Conservation (phyloP, 2,113 vertebrate species). For the Camelus dromedarius region DNA sequence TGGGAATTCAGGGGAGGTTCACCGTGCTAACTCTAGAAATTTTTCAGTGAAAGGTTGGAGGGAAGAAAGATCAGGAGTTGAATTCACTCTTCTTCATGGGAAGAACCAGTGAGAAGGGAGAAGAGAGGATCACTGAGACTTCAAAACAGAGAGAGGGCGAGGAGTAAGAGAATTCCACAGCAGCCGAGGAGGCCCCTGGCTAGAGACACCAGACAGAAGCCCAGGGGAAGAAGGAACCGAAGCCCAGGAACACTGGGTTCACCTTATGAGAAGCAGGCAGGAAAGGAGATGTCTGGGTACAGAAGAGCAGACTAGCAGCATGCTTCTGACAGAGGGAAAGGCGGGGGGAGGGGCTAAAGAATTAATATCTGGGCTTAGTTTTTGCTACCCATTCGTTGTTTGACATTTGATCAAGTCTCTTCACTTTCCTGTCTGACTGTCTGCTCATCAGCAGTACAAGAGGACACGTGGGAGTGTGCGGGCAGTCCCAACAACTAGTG, state of each 20-base stretch:
- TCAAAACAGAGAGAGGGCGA: neutral
- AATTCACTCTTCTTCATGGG: constrained; percentile 15
- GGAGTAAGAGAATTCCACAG: neutral
- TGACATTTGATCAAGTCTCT: constrained; percentile 23
- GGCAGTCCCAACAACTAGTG: neutral
- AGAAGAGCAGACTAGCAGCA: neutral
- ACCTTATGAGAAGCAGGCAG: neutral
- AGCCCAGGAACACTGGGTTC: neutral
- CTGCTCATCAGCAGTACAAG: neutral
- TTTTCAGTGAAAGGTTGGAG: neutral
- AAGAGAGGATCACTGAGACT: neutral
- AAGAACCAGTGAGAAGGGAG: constrained; percentile 18
- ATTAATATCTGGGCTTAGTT: neutral
- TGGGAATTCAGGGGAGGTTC: neutral
- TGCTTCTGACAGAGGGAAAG: neutral
- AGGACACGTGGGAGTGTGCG: neutral
- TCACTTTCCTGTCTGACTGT: neutral
- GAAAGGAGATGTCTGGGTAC: neutral
- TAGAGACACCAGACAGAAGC: neutral
- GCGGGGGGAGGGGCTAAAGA: neutral
- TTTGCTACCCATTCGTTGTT: neutral
- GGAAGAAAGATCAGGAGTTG: neutral
- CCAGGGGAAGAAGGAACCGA: neutral
- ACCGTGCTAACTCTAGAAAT: neutral
- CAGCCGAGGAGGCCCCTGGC: neutral